phyloP scores from a whole-genome alignment of 2,888 invertebrate genomes.

The Tetranychus piercei region DNA sequence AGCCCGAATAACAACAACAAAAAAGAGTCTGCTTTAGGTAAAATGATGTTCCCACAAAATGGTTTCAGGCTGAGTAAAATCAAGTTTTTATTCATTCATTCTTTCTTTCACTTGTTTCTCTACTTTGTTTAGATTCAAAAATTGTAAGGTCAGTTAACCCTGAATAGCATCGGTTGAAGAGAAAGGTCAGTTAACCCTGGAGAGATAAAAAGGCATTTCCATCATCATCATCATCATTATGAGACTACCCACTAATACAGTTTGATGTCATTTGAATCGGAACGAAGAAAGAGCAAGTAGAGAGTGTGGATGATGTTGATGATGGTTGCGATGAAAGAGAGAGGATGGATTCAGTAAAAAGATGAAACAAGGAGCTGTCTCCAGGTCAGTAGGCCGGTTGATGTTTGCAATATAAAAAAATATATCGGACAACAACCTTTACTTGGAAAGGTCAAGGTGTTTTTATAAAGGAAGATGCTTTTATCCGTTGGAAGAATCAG shows the following conservation, averaged over 20 bases:
- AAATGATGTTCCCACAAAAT: constrained; percentile 1
- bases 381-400: constrained; percentile 1
- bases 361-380: background rate
- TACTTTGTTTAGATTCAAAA: constrained; percentile 34
- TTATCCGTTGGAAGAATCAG: background rate
- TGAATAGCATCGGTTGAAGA: background rate
- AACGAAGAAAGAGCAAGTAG: background rate
- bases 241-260: background rate
- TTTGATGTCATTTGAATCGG: background rate
- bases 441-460: background rate
- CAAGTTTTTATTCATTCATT: constrained; percentile 34
- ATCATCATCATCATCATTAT: background rate
- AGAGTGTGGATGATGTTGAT: background rate
- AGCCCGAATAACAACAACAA: background rate
- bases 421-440: background rate
- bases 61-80: background rate
- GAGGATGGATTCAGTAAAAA: background rate
- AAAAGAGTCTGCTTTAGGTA: background rate
- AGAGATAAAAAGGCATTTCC: background rate
- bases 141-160: background rate
- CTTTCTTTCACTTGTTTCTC: constrained; percentile 43
- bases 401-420: background rate
- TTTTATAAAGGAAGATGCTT: background rate
- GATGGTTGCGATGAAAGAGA: background rate
- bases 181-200: background rate